phyloP scores from a whole-genome alignment of 2,113 vertebrate genomes.

The Hyla sarda region DNA sequence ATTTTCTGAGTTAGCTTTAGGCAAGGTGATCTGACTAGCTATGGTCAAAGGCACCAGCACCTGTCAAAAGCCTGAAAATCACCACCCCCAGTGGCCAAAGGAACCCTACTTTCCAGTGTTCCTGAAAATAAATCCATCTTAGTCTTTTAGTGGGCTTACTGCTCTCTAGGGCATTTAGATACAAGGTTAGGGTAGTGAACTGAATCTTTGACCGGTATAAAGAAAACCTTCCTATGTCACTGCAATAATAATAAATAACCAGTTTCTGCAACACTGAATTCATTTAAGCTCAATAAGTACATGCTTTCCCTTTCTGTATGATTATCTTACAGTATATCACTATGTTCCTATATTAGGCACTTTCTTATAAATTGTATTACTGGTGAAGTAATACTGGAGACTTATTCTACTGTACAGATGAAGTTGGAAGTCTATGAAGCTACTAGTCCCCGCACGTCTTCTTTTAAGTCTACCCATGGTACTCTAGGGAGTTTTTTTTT shows the following conservation, averaged over 20 bases:
- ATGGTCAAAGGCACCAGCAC: too few relatives aligned
- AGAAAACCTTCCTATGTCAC: background rate
- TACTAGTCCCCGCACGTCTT: background rate
- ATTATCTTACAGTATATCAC: background rate
- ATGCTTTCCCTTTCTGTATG: background rate
- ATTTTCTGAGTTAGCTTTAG: too few relatives aligned
- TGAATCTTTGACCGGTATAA: background rate
- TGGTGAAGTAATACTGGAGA: background rate
- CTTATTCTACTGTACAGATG: background rate
- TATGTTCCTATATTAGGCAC: background rate
- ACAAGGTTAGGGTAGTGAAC: background rate
- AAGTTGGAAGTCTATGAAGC: conserved; percentile 2
- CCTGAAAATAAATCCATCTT: too few relatives aligned
- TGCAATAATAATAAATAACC: background rate
- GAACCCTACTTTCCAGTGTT: too few relatives aligned
- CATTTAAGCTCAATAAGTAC: background rate
- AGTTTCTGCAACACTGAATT: background rate
- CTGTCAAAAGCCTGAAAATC: too few relatives aligned
- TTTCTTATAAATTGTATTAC: background rate
- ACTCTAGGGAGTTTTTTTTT: conserved; percentile 27
- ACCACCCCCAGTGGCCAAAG: too few relatives aligned
- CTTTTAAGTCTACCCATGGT: conserved; percentile 13
- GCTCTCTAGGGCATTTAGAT: too few relatives aligned
- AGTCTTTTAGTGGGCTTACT: too few relatives aligned
- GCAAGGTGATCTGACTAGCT: too few relatives aligned